phyloP scores from a whole-genome alignment of 2,113 vertebrate genomes.

The Actenoides hombroni region DNA sequence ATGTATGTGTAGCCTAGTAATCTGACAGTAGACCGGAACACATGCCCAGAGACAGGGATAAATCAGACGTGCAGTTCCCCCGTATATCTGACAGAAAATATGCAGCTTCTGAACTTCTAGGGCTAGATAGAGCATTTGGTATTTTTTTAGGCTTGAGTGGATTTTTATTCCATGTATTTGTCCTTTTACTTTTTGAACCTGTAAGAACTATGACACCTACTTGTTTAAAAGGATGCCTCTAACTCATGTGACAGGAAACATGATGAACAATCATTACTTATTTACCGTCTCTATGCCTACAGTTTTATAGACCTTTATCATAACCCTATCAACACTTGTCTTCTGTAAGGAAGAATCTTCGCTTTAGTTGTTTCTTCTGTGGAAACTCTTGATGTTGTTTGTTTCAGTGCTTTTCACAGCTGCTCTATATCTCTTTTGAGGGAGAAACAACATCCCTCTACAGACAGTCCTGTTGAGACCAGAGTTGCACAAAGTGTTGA shows the following conservation, averaged over 20 bases:
- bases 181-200: neutral
- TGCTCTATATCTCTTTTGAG: neutral
- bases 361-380: neutral
- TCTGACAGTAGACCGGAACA: neutral
- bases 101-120: neutral
- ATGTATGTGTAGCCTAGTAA: neutral
- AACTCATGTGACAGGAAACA: neutral
- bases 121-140: neutral
- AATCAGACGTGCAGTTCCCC: neutral
- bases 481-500: neutral
- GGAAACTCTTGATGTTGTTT: neutral
- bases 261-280: neutral
- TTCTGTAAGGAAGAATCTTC: neutral
- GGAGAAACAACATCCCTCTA: neutral
- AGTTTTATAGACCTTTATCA: neutral
- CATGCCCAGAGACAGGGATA: neutral
- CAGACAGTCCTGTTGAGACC: neutral
- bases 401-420: neutral
- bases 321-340: neutral
- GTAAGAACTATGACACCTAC: neutral
- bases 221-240: neutral
- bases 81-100: neutral
- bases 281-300: neutral
- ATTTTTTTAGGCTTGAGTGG: neutral
- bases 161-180: neutral